phyloP scores from a whole-genome alignment of 2,888 invertebrate species.

The Scaptomyza reducta region DNA sequence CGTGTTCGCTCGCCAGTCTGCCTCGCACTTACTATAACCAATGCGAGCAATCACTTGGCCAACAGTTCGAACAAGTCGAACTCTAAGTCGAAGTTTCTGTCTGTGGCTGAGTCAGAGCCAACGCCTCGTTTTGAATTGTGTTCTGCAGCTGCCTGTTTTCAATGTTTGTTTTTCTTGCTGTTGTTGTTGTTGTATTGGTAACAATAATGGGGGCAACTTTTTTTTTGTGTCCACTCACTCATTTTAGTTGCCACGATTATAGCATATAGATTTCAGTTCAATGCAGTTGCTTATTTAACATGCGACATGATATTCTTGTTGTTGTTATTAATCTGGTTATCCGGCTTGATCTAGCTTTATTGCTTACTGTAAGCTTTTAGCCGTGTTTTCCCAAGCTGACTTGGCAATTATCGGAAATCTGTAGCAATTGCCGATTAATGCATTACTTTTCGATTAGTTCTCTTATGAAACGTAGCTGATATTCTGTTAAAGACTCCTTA shows the following conservation, averaged over 20 bases:
- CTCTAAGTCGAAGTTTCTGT: constrained; percentile 3
- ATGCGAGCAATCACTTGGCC: constrained; percentile 44
- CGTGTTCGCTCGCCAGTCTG: constrained; percentile 31
- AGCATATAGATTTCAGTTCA: constrained; percentile 39
- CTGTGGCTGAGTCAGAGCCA: constrained; percentile 33
- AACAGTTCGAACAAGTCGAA: background rate
- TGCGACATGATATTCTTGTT: background rate
- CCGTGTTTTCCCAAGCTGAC: background rate
- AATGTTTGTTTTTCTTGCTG: constrained; percentile 3
- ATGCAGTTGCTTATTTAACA: constrained; percentile 31
- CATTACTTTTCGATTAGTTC: no score
- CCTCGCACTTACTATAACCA: constrained; percentile 50
- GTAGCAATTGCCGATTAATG: background rate
- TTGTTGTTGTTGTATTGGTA: constrained; percentile 45
- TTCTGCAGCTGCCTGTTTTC: no score
- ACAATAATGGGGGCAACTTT: constrained; percentile 48
- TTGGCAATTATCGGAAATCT: background rate
- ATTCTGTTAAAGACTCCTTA: background rate
- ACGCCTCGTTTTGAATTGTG: constrained; percentile 35
- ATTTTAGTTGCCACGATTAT: constrained; percentile 23
- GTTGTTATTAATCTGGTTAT: background rate
- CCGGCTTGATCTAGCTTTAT: constrained; percentile 4
- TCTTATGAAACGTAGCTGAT: background rate
- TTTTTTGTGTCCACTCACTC: constrained; percentile 21
- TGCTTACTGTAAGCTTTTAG: background rate